Base-by-base conservation (phyloP, 2,797 vertebrate genomes). In the Eremophila alpestris region DNA sequence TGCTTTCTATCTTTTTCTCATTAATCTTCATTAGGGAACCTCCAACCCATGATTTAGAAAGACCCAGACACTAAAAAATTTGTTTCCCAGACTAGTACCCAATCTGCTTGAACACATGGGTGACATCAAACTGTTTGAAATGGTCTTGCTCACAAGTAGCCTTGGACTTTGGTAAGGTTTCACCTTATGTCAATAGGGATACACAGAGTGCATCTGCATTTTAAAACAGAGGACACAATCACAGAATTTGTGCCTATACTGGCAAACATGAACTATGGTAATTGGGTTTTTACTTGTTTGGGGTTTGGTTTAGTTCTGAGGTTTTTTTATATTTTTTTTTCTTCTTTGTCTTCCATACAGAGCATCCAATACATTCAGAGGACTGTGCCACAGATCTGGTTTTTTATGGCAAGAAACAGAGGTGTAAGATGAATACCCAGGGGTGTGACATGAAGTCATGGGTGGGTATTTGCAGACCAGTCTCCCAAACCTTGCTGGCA, bases 21-120 rank as follows among this genome's bases (percentile, higher is more conserved):
- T 85, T 85, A 80, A 51, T 89, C 82, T 91, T 94, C 45, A 58
- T 92, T 91, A 85, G 22, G 20, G 23, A 94, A 8, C 19, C 10
- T 92, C 21, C 32, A 88, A 22, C 8, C 11, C 23, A 19, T 26
- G 45, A 48, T 65, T 48, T 82, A 45, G 55, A 56, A 79, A 38
- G 30, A 75, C 13, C 2, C 23, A 89, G 63, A 63, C 13, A 20
- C 19, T 73, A 77, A 62, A 7, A 24, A 91, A 59, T 60, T 14
- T 59, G 17, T 67, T 94, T 90, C 41, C 12, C 34, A 89, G 81
- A n/a, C 45, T 60, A 19, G 11, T 69, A 52, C 5, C 27, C 26
- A 63, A n/a, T 67, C 34, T 80, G 7, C 32, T 21, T 62, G 78
- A 86, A 65, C 15, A 27, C 5, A 5, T 41, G 29, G 9, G 20